Percentiles rank a stretch among this genome's conserved stretches.
Conservation (phyloP, 2,113 vertebrate species). For the Tamias sibiricus region DNA sequence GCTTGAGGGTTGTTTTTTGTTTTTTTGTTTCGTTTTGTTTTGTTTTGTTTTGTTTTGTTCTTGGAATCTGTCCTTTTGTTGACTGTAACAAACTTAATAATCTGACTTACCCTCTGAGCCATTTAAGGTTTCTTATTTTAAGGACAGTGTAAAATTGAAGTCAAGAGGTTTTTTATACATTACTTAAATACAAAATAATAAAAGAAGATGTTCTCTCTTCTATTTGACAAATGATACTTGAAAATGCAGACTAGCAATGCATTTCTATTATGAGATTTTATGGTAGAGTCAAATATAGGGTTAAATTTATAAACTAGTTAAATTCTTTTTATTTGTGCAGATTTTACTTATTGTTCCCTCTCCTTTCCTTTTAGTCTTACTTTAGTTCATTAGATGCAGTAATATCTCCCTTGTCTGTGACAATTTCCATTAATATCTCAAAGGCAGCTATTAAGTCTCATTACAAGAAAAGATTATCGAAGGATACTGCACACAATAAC, state of each 20-base stretch:
- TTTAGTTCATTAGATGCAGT: slow-evolving; percentile 88
- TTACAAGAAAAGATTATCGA: slow-evolving; percentile 88
- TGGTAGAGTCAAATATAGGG: slow-evolving; percentile 69
- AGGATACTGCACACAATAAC: slow-evolving; percentile 84
- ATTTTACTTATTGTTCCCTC: slow-evolving; percentile 86
- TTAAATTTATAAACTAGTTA: slow-evolving; percentile 86
- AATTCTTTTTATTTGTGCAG: slow-evolving; percentile 85
- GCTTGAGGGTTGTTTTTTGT: background rate
- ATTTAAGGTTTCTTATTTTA: slow-evolving; percentile 4
- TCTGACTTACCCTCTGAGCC: background rate
- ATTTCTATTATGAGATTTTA: slow-evolving; percentile 62
- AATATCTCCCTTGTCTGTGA: slow-evolving; percentile 88
- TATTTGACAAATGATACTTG: background rate
- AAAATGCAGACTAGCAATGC: background rate
- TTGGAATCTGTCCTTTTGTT: background rate
- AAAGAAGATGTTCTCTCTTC: background rate
- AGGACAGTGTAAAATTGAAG: background rate
- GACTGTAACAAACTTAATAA: background rate
- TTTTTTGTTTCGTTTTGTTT: too few relatives aligned
- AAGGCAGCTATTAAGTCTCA: slow-evolving; percentile 91
- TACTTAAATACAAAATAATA: slow-evolving; percentile 4
- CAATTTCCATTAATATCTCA: slow-evolving; percentile 92
- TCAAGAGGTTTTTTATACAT: background rate
- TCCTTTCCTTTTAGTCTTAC: slow-evolving; percentile 82
- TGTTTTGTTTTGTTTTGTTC: too few relatives aligned